Base-by-base conservation (phyloP, 2,113 vertebrate species). In the Megaceryle torquata region DNA sequence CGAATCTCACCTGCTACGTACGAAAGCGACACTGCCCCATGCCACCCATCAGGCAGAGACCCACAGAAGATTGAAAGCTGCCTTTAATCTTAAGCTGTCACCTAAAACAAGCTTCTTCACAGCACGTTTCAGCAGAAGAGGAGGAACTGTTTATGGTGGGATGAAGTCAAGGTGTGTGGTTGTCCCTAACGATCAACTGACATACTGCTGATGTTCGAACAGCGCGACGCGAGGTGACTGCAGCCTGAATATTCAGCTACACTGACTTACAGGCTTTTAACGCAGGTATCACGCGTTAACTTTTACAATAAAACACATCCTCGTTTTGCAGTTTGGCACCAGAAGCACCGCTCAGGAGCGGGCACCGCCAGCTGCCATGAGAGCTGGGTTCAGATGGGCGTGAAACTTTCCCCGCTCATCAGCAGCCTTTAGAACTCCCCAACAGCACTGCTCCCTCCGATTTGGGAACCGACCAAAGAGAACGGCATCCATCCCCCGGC, bases 201-300 rank as follows among this genome's bases (percentile, higher is more conserved):
- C 15, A 46, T 4, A 14, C 6, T 1, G 0, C 3, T 37, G 28
- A 12, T 5, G 6, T 41, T 13, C 25, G 18, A 26, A 39, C 33
- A 35, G 0, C 4, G 46, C n/a, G 60, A 39, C 0, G 13, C 21
- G 9, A 70, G 64, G 35, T 2, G 13, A 57, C 0, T 17, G 41
- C 31, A 41, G 31, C 31, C 21, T 19, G 2, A 69, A 39, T 25
- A 1, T 17, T 35, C 60, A 13, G 35, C 69, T 80, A 68, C 92
- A 51, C 3, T 8, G n/a, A 96, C 64, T 56, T 63, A 84, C 75
- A 74, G 75, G 13, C 37, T 21, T 37, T 19, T 5, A 25, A 29
- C 9, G 16, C 61, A 7, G 0, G 5, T 28, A 37, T 13, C 1
- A 2, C 33, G 26, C 7, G 0, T 6, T 10, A 60, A 29, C 46